Conservation (phyloP, 2,113 vertebrate genomes). For the Trogon melanurus region DNA sequence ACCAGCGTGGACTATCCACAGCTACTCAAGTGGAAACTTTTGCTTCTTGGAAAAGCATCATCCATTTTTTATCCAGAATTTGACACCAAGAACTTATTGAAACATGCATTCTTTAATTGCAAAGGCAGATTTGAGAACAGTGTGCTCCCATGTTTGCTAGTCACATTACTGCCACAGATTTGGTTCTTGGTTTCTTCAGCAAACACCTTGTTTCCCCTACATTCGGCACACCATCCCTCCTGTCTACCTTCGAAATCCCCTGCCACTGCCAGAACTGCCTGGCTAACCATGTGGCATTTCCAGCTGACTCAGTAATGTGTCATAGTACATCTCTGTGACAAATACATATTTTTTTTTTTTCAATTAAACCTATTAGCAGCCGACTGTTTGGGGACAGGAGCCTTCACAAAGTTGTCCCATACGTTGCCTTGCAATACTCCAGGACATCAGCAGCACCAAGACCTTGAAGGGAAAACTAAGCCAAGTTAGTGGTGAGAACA, state of each 20-base stretch:
- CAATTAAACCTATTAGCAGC: background rate
- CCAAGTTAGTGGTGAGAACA: background rate
- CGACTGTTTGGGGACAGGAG: fast-evolving
- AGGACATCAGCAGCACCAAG: background rate
- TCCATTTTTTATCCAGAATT: background rate
- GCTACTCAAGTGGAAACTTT: background rate
- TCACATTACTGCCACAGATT: background rate
- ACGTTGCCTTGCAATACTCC: background rate
- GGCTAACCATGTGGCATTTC: background rate
- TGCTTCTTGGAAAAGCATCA: background rate
- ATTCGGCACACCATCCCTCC: background rate
- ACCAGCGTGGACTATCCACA: background rate
- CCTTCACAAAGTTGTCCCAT: background rate
- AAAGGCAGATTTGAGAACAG: background rate
- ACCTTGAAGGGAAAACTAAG: background rate
- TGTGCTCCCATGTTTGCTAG: background rate
- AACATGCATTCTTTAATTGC: background rate
- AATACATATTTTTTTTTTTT: background rate
- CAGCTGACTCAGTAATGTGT: constrained; percentile 27
- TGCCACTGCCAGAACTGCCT: background rate
- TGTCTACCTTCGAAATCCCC: background rate
- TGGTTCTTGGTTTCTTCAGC: background rate
- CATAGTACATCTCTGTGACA: background rate
- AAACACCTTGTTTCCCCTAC: background rate
- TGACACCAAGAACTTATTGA: background rate